Conservation (phyloP, 2,888 invertebrate species). For the Fabriciana adippe region DNA sequence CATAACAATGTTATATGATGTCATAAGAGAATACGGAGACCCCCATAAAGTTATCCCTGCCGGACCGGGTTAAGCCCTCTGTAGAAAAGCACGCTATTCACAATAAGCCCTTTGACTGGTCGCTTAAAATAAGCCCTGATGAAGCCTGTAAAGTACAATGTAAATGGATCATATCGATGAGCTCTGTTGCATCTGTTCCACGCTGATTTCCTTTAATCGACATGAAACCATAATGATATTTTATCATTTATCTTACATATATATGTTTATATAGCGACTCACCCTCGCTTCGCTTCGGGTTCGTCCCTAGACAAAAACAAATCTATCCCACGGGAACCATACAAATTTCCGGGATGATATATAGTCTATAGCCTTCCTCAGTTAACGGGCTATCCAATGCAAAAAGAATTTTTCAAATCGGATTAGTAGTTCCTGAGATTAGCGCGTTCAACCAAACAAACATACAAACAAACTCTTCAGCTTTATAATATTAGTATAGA, state of each 20-base stretch:
- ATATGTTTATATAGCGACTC: no score
- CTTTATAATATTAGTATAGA: no score
- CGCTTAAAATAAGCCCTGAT: slow-evolving; percentile 8
- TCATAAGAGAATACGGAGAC: slow-evolving; percentile 20
- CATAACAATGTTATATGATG: slow-evolving; percentile 38
- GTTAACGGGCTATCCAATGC: no score
- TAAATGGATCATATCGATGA: slow-evolving; percentile 16
- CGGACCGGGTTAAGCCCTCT: slow-evolving; percentile 5
- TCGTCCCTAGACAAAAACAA: no score
- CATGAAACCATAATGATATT: not conserved
- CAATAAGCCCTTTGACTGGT: slow-evolving; percentile 17
- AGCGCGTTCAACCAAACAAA: no score
- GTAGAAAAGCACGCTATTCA: slow-evolving; percentile 13
- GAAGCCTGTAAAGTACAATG: slow-evolving; percentile 12
- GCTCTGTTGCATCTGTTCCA: slow-evolving; percentile 13
- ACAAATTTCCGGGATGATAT: no score
- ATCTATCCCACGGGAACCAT: no score
- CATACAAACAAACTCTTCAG: no score
- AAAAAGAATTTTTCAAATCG: no score
- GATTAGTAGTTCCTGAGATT: no score
- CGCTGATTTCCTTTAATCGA: slow-evolving; percentile 14
- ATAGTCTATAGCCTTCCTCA: no score
- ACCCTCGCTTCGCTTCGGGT: no score
- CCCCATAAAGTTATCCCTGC: slow-evolving; percentile 12
- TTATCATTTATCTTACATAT: not conserved